Evolutionary conservation across 2,113 vertebrate genomes (phyloP).

Genomic region (Chitala chitala): DNA sequence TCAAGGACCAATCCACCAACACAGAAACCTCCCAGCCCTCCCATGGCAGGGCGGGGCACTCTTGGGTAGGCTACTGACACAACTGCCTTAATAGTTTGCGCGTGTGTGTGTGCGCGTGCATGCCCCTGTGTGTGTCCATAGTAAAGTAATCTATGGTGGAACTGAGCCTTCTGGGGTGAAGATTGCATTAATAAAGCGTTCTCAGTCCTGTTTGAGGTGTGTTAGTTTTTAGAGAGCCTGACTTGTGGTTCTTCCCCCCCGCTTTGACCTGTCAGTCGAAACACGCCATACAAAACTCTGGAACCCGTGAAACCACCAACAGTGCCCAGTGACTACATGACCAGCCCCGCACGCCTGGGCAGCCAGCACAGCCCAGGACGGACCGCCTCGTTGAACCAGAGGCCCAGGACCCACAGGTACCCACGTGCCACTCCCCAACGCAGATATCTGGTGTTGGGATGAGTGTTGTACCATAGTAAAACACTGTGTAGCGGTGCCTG

Average conservation of each 20-base stretch:
- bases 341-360: constrained; percentile 87
- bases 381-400: constrained; percentile 91
- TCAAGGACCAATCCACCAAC: constrained; percentile 98
- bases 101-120: too few relatives aligned
- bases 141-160: too few relatives aligned
- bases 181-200: too few relatives aligned
- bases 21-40: constrained; percentile 96
- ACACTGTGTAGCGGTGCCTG: too few relatives aligned
- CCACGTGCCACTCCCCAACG: background rate
- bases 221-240: background rate
- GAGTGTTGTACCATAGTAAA: too few relatives aligned
- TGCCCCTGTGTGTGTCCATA: background rate
- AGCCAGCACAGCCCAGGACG: constrained; percentile 90
- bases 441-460: too few relatives aligned
- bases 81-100: too few relatives aligned
- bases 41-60: constrained; percentile 92
- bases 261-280: constrained; percentile 74
- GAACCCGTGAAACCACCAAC: constrained; percentile 95
- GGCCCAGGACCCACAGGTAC: constrained; percentile 96
- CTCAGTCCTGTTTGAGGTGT: too few relatives aligned
- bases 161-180: too few relatives aligned
- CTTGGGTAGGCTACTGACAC: constrained; percentile 70
- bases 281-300: constrained; percentile 91
- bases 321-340: constrained; percentile 98
- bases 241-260: too few relatives aligned